Percentiles rank a stretch among this genome's conserved stretches.
Conservation (phyloP, 2,113 vertebrate genomes). For the Archilochus colubris region DNA sequence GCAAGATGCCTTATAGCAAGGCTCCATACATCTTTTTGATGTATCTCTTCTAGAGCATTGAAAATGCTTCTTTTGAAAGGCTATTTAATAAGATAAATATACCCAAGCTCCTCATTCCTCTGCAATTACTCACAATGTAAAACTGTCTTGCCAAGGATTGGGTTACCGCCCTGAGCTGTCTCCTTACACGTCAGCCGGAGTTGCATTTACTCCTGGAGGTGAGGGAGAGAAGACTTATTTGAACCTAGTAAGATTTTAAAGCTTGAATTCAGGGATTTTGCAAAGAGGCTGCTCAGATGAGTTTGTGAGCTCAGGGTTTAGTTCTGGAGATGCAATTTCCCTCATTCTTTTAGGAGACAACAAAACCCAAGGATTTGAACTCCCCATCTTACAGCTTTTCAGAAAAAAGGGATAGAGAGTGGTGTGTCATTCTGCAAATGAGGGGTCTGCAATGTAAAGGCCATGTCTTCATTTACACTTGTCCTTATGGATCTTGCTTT, state of each 20-base stretch:
- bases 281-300: not conserved
- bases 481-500: not conserved
- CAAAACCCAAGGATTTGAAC: not conserved
- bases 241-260: not conserved
- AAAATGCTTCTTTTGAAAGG: conserved; percentile 42
- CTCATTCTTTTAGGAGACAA: not conserved
- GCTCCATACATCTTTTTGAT: not conserved
- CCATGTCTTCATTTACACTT: not conserved
- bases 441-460: not conserved
- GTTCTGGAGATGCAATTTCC: not conserved
- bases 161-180: conserved; percentile 66
- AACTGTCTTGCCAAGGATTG: conserved; percentile 67
- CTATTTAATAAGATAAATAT: conserved; percentile 76
- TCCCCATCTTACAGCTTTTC: not conserved
- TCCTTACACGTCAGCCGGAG: not conserved
- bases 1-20: not conserved
- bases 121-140: conserved; percentile 75
- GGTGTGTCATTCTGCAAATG: not conserved
- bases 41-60: not conserved
- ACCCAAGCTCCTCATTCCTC: conserved; percentile 78
- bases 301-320: not conserved
- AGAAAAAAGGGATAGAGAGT: not conserved
- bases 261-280: not conserved
- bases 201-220: conserved; percentile 5
- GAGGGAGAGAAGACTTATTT: not conserved